These are phyloP conservation scores for Stenodema calcarata DNA, from an alignment of 2,888 invertebrate genomes.

Conservation along the genomic window DNA sequence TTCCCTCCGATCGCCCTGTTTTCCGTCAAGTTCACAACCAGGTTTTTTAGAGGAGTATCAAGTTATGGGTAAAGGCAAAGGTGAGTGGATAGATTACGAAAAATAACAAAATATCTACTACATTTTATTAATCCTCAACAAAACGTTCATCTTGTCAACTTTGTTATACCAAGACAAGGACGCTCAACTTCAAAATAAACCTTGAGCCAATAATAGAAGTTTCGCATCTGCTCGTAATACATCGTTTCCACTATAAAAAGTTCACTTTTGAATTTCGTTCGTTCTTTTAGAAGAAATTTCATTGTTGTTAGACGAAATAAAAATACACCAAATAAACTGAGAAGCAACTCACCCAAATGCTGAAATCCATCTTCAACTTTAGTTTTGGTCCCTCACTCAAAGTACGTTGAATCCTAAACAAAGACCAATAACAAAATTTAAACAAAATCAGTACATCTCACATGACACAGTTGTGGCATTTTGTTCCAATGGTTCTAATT, in stretches of 20 bases:
- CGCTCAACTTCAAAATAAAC: background rate
- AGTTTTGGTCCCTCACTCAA: too few relatives aligned
- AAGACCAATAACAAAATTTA: too few relatives aligned
- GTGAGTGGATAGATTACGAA: background rate
- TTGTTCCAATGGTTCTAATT: too few relatives aligned
- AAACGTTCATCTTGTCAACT: background rate
- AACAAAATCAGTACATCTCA: too few relatives aligned
- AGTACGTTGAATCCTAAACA: too few relatives aligned
- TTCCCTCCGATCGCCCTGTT: background rate
- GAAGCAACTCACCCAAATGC: too few relatives aligned
- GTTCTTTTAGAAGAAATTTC: too few relatives aligned
- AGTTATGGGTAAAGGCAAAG: background rate
- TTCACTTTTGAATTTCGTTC: too few relatives aligned
- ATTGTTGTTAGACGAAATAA: too few relatives aligned
- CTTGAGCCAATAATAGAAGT: background rate
- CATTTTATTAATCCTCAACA: background rate
- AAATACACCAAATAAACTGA: too few relatives aligned
- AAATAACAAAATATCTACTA: background rate
- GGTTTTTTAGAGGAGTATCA: background rate
- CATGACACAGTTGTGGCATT: too few relatives aligned
- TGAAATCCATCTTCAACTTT: too few relatives aligned
- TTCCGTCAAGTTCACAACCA: background rate
- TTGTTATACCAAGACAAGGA: background rate
- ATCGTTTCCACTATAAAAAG: background rate
- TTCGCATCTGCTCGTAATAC: background rate